Evolutionary conservation across 2,888 invertebrate species (phyloP).

Genomic region (Heliothis peltigera): DNA sequence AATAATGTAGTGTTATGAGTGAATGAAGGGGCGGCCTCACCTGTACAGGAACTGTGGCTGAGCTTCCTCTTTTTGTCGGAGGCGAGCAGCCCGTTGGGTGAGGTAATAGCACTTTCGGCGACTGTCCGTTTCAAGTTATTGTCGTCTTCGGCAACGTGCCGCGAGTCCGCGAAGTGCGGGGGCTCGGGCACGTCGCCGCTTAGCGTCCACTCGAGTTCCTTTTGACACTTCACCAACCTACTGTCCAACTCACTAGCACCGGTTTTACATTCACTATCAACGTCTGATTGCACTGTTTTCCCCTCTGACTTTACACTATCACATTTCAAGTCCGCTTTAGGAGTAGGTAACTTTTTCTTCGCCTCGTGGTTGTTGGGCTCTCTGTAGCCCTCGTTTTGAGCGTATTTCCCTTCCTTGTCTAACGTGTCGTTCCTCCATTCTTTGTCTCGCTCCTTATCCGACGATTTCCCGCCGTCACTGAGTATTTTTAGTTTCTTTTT

Average conservation of each 20-base stretch:
- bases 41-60: conserved; percentile 89
- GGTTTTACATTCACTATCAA: conserved; percentile 74
- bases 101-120: conserved; percentile 82
- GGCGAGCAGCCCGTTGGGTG: conserved; percentile 90
- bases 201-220: conserved; percentile 82
- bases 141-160: conserved; percentile 67
- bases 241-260: conserved; percentile 84
- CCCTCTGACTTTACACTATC: conserved; percentile 80
- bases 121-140: conserved; percentile 83
- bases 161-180: conserved; percentile 44
- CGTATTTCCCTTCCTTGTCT: conserved; percentile 89
- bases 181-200: conserved; percentile 72
- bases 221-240: conserved; percentile 81
- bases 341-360: conserved; percentile 85
- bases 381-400: conserved; percentile 88
- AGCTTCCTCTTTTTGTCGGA: conserved; percentile 92
- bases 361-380: conserved; percentile 84
- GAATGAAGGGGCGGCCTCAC: conserved; percentile 68
- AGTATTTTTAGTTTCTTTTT: conserved; percentile 85
- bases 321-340: conserved; percentile 83
- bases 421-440: conserved; percentile 90
- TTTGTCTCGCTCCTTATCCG: conserved; percentile 84
- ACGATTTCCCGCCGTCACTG: conserved; percentile 72
- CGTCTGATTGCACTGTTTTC: conserved; percentile 79
- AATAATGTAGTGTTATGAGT: not conserved